Conservation (phyloP, 2,888 invertebrate genomes). For the Micoletzkya japonica region DNA sequence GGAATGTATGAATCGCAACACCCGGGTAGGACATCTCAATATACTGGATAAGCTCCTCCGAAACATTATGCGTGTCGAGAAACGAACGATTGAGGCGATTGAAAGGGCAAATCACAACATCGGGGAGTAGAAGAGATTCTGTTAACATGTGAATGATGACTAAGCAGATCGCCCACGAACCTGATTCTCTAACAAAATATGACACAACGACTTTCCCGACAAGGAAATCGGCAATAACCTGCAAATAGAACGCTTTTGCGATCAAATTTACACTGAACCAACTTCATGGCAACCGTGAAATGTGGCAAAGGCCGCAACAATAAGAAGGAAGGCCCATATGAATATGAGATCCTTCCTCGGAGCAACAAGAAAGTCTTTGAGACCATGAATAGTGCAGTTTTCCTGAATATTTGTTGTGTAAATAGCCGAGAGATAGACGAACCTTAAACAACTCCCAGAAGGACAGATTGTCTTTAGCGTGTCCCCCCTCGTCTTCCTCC, state of each 20-base stretch:
- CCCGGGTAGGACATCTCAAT: constrained; percentile 55
- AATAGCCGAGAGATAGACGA: too few species aligned
- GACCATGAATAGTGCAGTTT: constrained; percentile 50
- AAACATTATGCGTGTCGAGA: constrained; percentile 48
- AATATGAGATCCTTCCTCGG: constrained; percentile 31
- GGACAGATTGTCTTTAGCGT: not conserved
- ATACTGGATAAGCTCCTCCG: constrained; percentile 53
- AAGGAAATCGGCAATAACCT: constrained; percentile 42
- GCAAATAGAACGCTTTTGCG: constrained; percentile 24
- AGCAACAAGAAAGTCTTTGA: constrained; percentile 44
- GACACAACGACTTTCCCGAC: constrained; percentile 47
- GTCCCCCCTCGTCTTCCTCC: not conserved
- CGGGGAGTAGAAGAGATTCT: constrained; percentile 47
- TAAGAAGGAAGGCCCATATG: constrained; percentile 44
- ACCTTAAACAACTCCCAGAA: too few species aligned
- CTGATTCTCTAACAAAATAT: constrained; percentile 50
- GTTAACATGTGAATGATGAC: not conserved
- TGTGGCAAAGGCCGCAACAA: constrained; percentile 37
- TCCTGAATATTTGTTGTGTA: constrained; percentile 39
- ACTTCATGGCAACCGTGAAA: constrained; percentile 38
- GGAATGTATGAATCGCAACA: constrained; percentile 38
- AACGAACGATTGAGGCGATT: constrained; percentile 57
- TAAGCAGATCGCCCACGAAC: constrained; percentile 19
- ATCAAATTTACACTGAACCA: not conserved
- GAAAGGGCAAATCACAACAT: constrained; percentile 62